Conservation (phyloP, 2,888 invertebrate genomes). For the Siphlonurus alternatus region DNA sequence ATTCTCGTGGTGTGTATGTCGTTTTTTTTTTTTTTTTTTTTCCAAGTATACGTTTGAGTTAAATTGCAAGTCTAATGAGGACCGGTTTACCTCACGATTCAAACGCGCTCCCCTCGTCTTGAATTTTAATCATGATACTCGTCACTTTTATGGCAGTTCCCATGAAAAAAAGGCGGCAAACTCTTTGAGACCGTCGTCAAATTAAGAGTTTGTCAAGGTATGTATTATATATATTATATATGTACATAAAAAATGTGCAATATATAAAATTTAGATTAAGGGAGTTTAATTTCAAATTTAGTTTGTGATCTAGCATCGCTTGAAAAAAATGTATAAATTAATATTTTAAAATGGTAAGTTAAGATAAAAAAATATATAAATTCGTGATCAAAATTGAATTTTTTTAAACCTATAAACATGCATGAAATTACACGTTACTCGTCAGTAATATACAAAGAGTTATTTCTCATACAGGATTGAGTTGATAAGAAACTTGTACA, state of each 20-base stretch:
- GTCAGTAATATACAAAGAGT: too few species aligned
- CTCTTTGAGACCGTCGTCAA: too few species aligned
- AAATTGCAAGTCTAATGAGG: background rate
- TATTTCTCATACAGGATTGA: too few species aligned
- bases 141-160: background rate
- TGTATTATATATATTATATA: background rate
- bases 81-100: background rate
- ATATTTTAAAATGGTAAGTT: too few species aligned
- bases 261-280: background rate
- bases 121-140: background rate
- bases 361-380: too few species aligned
- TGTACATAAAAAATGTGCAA: background rate
- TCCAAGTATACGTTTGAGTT: background rate
- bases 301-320: background rate
- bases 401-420: too few species aligned
- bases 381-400: too few species aligned
- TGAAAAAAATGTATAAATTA: too few species aligned
- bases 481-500: too few species aligned
- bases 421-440: too few species aligned
- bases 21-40: background rate
- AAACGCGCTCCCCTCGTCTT: background rate
- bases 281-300: background rate
- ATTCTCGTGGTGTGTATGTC: background rate
- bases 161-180: too few species aligned
- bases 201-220: too few species aligned